Evolutionary conservation across 2,113 vertebrate genomes (phyloP).

Genomic region (Pomatostomus ruficeps): DNA sequence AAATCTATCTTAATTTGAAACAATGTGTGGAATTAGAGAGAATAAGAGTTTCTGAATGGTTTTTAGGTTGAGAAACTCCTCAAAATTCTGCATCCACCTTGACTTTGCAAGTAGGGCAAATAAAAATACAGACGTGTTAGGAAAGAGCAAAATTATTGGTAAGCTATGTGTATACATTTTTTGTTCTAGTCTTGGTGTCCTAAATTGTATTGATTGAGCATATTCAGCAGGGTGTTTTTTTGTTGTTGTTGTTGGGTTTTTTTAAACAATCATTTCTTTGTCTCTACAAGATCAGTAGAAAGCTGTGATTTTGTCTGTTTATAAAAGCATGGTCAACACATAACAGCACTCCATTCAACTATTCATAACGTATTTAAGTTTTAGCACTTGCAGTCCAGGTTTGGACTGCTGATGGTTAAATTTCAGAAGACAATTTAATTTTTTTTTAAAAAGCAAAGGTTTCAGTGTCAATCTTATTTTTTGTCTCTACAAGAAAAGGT

Average conservation of each 20-base stretch:
- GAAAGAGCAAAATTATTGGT: not conserved
- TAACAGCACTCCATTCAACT: not conserved
- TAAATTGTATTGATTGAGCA: not conserved
- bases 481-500: not conserved
- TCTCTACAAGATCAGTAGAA: not conserved
- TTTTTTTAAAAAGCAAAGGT: not conserved
- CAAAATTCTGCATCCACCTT: not conserved
- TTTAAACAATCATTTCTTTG: not conserved
- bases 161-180: not conserved
- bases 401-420: not conserved
- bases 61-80: not conserved
- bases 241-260: not conserved
- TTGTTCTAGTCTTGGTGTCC: rapidly evolving
- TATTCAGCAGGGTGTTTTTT: not conserved
- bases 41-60: not conserved
- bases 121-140: not conserved
- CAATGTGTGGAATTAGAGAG: not conserved
- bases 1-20: not conserved
- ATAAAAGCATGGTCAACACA: not conserved
- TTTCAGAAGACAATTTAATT: not conserved
- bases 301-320: not conserved
- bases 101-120: not conserved
- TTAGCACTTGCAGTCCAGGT: rapidly evolving
- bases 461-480: not conserved
- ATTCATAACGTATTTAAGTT: not conserved